Evolutionary conservation across 2,113 vertebrate genomes (phyloP).

Genomic region (Melanotaenia duboulayi): DNA sequence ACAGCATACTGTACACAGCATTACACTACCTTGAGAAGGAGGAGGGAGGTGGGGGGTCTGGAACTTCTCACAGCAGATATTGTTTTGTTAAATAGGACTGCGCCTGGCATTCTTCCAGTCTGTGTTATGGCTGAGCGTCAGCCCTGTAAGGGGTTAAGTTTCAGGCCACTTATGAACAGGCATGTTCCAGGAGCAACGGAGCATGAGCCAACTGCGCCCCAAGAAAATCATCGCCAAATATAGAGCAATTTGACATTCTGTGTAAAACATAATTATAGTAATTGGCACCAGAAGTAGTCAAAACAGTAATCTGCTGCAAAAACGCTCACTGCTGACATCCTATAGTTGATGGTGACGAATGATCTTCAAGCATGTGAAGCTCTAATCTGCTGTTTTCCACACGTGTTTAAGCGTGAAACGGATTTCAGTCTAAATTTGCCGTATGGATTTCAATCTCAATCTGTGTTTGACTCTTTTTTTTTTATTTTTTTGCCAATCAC

Average conservation of each 20-base stretch:
- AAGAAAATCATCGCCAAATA: constrained; percentile 68
- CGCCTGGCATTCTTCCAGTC: constrained; percentile 74
- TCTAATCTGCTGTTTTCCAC: background rate
- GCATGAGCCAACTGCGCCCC: constrained; percentile 62
- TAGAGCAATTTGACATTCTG: constrained; percentile 75
- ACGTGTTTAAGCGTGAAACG: background rate
- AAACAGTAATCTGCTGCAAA: constrained; percentile 45
- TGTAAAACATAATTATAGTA: constrained; percentile 76
- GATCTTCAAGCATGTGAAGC: constrained; percentile 13
- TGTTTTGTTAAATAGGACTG: constrained; percentile 66
- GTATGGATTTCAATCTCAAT: constrained; percentile 21
- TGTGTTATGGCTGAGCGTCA: constrained; percentile 77
- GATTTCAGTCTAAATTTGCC: constrained; percentile 3
- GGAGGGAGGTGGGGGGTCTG: constrained; percentile 28
- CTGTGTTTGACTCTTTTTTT: background rate
- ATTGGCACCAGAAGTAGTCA: constrained; percentile 67
- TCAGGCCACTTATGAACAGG: constrained; percentile 71
- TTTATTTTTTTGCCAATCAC: constrained; percentile 4
- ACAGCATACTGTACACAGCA: constrained; percentile 34
- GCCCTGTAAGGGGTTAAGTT: constrained; percentile 71
- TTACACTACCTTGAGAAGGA: constrained; percentile 29
- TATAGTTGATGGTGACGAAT: constrained; percentile 53
- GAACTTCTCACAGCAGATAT: constrained; percentile 58
- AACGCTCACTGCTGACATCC: constrained; percentile 38
- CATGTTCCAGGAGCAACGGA: constrained; percentile 61